phyloP scores from a whole-genome alignment of 2,888 invertebrate genomes.

The Pristionchus arcanus region DNA sequence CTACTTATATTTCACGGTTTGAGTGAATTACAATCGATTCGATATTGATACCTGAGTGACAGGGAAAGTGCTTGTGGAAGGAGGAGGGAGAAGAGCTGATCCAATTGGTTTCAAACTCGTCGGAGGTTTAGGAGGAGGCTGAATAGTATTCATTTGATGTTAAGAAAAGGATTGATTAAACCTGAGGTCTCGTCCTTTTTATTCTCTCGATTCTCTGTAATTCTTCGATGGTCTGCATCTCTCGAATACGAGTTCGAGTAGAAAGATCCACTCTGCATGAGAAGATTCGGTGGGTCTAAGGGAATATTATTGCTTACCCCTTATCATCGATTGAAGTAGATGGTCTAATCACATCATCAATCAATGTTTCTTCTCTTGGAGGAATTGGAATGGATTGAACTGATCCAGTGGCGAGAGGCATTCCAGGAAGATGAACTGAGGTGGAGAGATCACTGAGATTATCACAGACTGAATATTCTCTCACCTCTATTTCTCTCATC shows the following conservation, averaged over 20 bases:
- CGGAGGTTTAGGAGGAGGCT: constrained; percentile 51
- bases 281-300: background rate
- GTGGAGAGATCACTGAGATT: background rate
- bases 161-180: too few species aligned
- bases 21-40: background rate
- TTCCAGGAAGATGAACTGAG: constrained; percentile 26
- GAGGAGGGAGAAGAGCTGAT: constrained; percentile 7
- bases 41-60: background rate
- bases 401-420: constrained; percentile 54
- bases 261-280: background rate
- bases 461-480: background rate
- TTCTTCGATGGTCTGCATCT: constrained; percentile 51
- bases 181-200: constrained; percentile 12
- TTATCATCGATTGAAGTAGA: constrained; percentile 22
- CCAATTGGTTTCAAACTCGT: background rate
- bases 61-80: background rate
- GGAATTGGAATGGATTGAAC: constrained; percentile 59
- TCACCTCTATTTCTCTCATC: background rate
- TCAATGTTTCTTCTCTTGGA: constrained; percentile 55
- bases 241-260: constrained; percentile 42
- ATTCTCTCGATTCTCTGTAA: constrained; percentile 47
- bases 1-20: too few species aligned
- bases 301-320: background rate
- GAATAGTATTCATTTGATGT: background rate
- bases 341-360: constrained; percentile 60